Evolutionary conservation across 2,888 invertebrate species (phyloP).

Genomic region (Caenorhabditis zanzibari): DNA sequence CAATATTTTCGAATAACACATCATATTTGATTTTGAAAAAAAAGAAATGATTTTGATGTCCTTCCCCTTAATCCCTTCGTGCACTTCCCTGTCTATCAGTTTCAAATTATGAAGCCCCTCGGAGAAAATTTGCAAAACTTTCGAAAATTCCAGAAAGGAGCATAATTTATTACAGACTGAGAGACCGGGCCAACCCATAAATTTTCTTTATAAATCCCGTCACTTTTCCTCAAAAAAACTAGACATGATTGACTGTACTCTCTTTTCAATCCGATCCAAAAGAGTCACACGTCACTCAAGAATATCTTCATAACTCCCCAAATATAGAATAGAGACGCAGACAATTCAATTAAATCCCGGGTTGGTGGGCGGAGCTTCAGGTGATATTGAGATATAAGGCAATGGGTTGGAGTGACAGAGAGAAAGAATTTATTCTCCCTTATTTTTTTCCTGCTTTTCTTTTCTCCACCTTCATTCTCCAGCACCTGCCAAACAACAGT

Average conservation of each 20-base stretch:
- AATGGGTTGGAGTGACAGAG: not conserved
- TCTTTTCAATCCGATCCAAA: not conserved
- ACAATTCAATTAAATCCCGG: conserved; percentile 47
- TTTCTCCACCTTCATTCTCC: not conserved
- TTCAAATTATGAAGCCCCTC: conserved; percentile 17
- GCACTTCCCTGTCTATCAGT: conserved; percentile 32
- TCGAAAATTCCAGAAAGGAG: not conserved
- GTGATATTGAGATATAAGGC: conserved; percentile 46
- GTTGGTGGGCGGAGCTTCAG: conserved; percentile 19
- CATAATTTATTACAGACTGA: conserved; percentile 2
- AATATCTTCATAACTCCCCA: conserved; percentile 16
- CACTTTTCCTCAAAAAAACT: conserved; percentile 12
- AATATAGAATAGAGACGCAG: conserved; percentile 38
- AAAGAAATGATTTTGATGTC: not conserved
- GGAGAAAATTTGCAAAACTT: conserved; percentile 5
- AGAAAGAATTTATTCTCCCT: conserved; percentile 2
- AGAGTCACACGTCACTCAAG: conserved; percentile 25
- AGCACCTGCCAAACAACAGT: conserved; percentile 30
- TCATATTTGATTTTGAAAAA: conserved; percentile 14
- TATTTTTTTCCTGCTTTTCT: conserved; percentile 1
- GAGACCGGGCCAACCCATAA: conserved; percentile 4
- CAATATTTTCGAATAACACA: not conserved
- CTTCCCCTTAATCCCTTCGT: conserved; percentile 9
- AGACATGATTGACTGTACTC: conserved; percentile 16
- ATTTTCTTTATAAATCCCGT: conserved; percentile 14